Conservation (phyloP, 1,140 invertebrate genomes). For the Lutraria rhynchaena region DNA sequence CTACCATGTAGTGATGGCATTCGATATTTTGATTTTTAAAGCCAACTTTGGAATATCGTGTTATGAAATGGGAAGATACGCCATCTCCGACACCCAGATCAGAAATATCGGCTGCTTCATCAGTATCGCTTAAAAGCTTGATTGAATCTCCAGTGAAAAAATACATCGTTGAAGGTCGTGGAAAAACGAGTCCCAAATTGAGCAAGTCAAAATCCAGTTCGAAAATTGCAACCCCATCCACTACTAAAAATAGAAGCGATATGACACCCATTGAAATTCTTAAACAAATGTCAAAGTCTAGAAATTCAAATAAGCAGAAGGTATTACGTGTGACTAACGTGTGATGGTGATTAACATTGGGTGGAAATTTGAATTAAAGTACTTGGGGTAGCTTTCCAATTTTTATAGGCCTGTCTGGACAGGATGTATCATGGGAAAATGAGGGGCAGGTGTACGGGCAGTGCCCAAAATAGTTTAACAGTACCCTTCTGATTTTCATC, state of each 20-base stretch:
- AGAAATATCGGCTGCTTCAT: background rate
- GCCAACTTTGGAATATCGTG: constrained; percentile 1
- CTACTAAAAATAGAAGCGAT: constrained; percentile 14
- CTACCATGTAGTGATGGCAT: too few species aligned
- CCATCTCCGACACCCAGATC: constrained; percentile 41
- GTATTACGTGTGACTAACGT: constrained; percentile 2
- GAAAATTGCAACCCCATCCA: background rate
- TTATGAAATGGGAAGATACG: constrained; percentile 45
- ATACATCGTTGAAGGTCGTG: constrained; percentile 31
- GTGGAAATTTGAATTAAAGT: too few species aligned
- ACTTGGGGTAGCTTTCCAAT: too few species aligned
- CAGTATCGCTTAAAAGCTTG: constrained; percentile 25
- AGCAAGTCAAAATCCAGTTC: background rate
- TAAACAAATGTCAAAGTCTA: constrained; percentile 37
- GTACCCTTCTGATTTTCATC: too few species aligned
- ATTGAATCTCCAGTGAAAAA: constrained; percentile 56
- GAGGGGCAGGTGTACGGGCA: too few species aligned
- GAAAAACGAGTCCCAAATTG: constrained; percentile 26
- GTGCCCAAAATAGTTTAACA: too few species aligned
- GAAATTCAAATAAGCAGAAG: constrained; percentile 2
- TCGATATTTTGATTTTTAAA: too few species aligned
- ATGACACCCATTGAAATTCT: constrained; percentile 33
- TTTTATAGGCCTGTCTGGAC: too few species aligned
- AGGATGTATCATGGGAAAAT: too few species aligned
- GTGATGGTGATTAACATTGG: too few species aligned